A percentile compares a stretch with the other conserved stretches of the same genome.
phyloP scores from a whole-genome alignment of 2,888 invertebrate species.

The Yponomeuta sedellus region DNA sequence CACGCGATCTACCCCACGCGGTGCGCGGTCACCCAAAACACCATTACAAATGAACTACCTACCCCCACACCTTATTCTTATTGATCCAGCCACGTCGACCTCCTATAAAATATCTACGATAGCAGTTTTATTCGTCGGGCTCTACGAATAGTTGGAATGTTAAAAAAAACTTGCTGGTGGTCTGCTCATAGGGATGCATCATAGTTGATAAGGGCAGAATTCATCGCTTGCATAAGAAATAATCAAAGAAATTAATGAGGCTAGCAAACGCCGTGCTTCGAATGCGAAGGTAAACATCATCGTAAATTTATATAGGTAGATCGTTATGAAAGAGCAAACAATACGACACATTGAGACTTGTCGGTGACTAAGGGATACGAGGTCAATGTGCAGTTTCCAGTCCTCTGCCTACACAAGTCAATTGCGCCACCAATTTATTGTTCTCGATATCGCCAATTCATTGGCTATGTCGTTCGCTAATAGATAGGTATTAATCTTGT shows the following conservation, averaged over 20 bases:
- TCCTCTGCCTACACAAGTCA: neutral
- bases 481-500: conserved; percentile 29
- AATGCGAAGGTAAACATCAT: neutral
- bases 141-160: too few relatives aligned
- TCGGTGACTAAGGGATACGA: conserved; percentile 5
- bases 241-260: neutral
- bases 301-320: neutral
- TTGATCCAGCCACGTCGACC: conserved; percentile 30
- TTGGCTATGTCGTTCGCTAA: conserved; percentile 43
- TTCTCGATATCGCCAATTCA: conserved; percentile 49
- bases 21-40: conserved; percentile 29
- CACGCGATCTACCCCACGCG: conserved; percentile 25
- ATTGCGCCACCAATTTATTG: conserved; percentile 43
- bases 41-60: conserved; percentile 30
- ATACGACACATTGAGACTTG: neutral
- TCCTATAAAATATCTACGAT: neutral
- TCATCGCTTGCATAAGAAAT: too few relatives aligned
- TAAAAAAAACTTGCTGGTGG: too few relatives aligned
- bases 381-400: conserved; percentile 14
- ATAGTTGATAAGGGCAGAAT: too few relatives aligned
- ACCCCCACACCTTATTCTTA: conserved; percentile 34
- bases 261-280: neutral
- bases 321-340: neutral
- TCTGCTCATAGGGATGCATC: too few relatives aligned
- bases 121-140: neutral